A percentile compares a stretch with the other conserved stretches of the same genome.
Evolutionary conservation across 2,888 invertebrate species (phyloP).

Genomic region (Lasioglossum leucozonium): DNA sequence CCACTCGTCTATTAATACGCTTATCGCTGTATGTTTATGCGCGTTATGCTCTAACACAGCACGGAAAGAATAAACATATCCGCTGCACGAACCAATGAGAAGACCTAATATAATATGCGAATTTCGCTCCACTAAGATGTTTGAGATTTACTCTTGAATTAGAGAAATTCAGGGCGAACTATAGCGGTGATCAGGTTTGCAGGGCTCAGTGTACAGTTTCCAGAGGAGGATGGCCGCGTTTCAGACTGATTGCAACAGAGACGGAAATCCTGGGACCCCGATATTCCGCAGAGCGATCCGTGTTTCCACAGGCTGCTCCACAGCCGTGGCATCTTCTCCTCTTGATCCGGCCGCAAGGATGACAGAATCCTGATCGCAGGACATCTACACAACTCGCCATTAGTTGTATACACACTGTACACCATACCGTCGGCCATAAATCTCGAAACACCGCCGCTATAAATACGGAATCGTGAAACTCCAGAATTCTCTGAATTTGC

Average conservation of each 20-base stretch:
- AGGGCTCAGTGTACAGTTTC: background rate
- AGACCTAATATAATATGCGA: background rate
- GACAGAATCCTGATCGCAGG: constrained; percentile 12
- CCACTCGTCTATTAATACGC: too few relatives aligned
- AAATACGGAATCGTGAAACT: background rate
- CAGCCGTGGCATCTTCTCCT: constrained; percentile 11
- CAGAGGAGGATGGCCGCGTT: background rate
- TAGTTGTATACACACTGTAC: background rate
- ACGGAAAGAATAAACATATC: too few relatives aligned
- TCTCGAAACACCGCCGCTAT: background rate
- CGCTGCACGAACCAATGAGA: too few relatives aligned
- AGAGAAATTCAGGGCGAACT: background rate
- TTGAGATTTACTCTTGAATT: background rate
- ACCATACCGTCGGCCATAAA: background rate
- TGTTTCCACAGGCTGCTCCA: constrained; percentile 6
- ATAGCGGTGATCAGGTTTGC: background rate
- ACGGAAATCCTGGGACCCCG: background rate
- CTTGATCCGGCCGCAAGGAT: constrained; percentile 11
- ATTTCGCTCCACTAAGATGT: background rate
- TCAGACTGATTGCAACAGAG: background rate
- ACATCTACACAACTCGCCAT: background rate
- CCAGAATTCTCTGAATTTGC: background rate
- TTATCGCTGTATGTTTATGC: too few relatives aligned
- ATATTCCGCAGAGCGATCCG: constrained; percentile 11
- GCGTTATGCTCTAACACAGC: too few relatives aligned